Conservation (phyloP, 2,113 vertebrate genomes). For the Campylomormyrus numenius region DNA sequence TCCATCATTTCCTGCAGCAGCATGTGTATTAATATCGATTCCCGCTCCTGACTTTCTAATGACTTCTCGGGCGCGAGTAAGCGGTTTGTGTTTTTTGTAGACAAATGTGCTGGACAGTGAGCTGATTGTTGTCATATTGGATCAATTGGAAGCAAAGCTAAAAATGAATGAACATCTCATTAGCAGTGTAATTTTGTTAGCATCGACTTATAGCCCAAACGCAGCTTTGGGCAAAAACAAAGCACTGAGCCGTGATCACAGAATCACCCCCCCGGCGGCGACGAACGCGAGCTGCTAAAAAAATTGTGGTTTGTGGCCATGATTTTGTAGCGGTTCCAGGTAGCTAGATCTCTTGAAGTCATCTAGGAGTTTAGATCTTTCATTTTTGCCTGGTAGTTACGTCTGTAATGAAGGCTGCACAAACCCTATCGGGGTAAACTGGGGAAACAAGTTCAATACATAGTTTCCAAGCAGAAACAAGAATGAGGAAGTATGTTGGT, state of each 20-base stretch:
- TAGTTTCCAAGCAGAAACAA: background rate
- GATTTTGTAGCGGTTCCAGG: background rate
- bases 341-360: background rate
- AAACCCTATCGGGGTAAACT: background rate
- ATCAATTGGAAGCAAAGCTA: conserved; percentile 26
- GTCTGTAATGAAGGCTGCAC: background rate
- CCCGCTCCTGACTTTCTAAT: conserved; percentile 30
- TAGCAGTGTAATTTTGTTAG: background rate
- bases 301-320: too few species aligned
- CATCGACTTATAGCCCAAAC: background rate
- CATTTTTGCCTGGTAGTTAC: background rate
- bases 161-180: conserved; percentile 30
- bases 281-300: background rate
- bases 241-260: background rate
- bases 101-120: conserved; percentile 22
- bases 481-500: background rate
- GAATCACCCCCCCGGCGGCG: background rate
- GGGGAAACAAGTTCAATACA: background rate
- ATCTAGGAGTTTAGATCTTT: background rate
- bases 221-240: background rate
- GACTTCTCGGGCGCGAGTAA: conserved; percentile 31
- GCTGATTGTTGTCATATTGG: conserved; percentile 18
- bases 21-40: conserved; percentile 36
- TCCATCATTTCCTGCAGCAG: conserved; percentile 32
- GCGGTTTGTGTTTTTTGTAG: conserved; percentile 13